Evolutionary conservation across 2,888 invertebrate species (phyloP).

Genomic region (Drosophila parthenogenetica): DNA sequence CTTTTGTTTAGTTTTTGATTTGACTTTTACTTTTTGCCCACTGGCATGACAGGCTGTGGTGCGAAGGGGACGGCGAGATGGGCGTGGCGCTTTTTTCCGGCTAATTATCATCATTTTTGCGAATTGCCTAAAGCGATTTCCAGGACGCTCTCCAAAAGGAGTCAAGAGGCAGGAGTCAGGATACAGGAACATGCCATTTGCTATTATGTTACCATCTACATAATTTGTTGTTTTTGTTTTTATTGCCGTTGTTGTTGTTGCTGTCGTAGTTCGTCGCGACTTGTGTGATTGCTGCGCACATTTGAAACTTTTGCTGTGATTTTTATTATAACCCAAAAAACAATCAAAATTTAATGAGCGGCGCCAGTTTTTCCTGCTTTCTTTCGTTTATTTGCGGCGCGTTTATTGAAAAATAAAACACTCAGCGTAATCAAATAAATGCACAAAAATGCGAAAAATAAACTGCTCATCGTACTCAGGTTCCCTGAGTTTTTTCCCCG

Average conservation of each 20-base stretch:
- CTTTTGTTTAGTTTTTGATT: conserved; percentile 82
- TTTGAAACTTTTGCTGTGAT: conserved; percentile 74
- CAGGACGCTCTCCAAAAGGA: conserved; percentile 22
- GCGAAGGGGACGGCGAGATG: conserved; percentile 1
- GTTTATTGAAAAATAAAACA: conserved; percentile 77
- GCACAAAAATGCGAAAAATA: conserved; percentile 69
- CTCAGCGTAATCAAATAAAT: conserved; percentile 73
- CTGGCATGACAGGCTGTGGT: conserved; percentile 30
- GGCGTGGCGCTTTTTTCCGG: conserved; percentile 45
- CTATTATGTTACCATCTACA: conserved; percentile 80
- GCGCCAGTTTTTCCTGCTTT: conserved; percentile 62
- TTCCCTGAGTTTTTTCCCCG: not conserved
- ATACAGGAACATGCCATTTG: conserved; percentile 42
- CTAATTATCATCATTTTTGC: conserved; percentile 83
- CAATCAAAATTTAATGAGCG: conserved; percentile 80
- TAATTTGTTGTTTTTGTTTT: conserved; percentile 70
- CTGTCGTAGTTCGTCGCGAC: conserved; percentile 37
- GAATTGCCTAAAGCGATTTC: conserved; percentile 75
- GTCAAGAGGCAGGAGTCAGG: not conserved
- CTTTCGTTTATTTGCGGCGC: conserved; percentile 22
- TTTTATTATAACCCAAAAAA: conserved; percentile 65
- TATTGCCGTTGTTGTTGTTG: conserved; percentile 21
- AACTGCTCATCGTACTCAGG: conserved; percentile 53
- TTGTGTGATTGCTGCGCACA: conserved; percentile 51
- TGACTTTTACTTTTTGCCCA: conserved; percentile 72